Percentiles rank a stretch among this genome's conserved stretches.
These are phyloP conservation scores for Archips crataeganus DNA, from an alignment of 2,888 invertebrate species.

Conservation along the genomic window DNA sequence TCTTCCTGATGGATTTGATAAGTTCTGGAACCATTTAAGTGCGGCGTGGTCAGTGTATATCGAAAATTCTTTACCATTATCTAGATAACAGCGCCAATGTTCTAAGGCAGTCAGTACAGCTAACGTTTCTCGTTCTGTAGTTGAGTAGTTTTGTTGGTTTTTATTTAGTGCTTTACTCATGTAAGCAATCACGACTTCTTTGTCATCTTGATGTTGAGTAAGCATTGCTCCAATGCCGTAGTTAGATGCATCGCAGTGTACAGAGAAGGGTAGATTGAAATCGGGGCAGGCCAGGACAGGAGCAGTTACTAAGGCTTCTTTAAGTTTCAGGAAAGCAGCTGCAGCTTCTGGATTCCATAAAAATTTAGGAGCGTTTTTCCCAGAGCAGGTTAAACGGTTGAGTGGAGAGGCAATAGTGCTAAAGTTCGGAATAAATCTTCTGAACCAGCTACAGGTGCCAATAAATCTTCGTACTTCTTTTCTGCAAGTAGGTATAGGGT, in stretches of 20 bases:
- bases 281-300: neutral
- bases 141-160: conserved; percentile 2
- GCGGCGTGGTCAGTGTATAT: too few relatives aligned
- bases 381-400: neutral
- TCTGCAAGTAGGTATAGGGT: neutral
- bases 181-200: neutral
- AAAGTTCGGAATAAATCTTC: neutral
- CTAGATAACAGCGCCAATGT: conserved; percentile 10
- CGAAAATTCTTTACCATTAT: too few relatives aligned
- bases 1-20: too few relatives aligned
- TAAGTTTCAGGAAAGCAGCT: neutral
- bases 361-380: conserved; percentile 1
- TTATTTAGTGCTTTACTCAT: neutral
- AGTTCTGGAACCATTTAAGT: too few relatives aligned
- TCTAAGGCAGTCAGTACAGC: neutral
- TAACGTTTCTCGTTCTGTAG: neutral
- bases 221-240: neutral
- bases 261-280: too few relatives aligned
- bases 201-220: neutral
- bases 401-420: conserved; percentile 1
- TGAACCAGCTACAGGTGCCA: neutral
- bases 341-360: neutral
- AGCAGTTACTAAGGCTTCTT: neutral
- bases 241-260: neutral
- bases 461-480: conserved; percentile 1